Evolutionary conservation across 2,113 vertebrate species (phyloP), one percentile per base, ranked within the genome.

Genomic region (Machaerirhynchus nigripectus): DNA sequence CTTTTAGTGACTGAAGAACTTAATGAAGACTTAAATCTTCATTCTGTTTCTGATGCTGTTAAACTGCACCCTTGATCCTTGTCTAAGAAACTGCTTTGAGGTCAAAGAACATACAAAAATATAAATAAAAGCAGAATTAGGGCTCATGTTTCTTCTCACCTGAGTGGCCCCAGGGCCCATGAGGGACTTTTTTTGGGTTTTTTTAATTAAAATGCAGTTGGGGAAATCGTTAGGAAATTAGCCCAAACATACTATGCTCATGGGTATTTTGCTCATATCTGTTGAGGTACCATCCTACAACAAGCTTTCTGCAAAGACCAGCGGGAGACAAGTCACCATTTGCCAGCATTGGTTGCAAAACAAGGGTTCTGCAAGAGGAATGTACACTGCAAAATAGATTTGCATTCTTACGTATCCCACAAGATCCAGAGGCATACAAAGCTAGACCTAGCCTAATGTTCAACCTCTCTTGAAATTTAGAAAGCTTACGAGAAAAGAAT

Each of bases 131-230:
- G 5, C 22, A 33, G 6, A 84, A 57, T 80, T 61, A 70, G 3
- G 3, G 11, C 14, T 11, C 2, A 14, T 44, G n/a, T 33, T 0
- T 3, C 11, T 77, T 77, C 40, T 76, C 8, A 57, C 5, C 17
- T 53, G 16, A 44, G 31, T 40, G 12, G 11, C 11, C 2, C 6
- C 15, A 28, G 14, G 14, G 11, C 2, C 13, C 6, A 52, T 11
- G 6, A 39, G 16, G 2, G 83, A 31, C 10, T 1, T 35, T 49
- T 37, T n/a, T 7, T 2, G 1, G 13, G 4, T 14, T 47, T 46
- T 35, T 61, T 39, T 64, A 2, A 75, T 63, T 63, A 64, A 46
- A 84, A 73, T 30, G 1, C 31, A 10, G 2, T 13, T 77, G 9
- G 14, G 59, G 12, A 69, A 64, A 16, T 9, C 10, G n/a, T 63